phyloP scores from a whole-genome alignment of 2,888 invertebrate species.

The Limnephilus auricula region DNA sequence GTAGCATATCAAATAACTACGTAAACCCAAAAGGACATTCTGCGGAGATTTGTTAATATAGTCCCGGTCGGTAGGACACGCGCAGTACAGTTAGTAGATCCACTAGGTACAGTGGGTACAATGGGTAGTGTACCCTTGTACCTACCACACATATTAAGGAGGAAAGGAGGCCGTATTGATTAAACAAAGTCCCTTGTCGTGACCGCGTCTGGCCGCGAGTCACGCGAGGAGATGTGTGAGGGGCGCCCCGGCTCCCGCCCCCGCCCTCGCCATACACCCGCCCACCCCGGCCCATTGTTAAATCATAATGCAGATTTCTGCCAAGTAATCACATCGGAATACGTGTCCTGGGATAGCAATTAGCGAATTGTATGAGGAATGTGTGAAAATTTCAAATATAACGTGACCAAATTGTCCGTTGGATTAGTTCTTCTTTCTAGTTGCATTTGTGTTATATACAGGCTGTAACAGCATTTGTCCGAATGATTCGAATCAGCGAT shows the following conservation, averaged over 20 bases:
- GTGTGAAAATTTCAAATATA: background rate
- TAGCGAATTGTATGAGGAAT: background rate
- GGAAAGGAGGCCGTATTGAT: conserved; percentile 61
- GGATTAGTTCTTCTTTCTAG: too few relatives aligned
- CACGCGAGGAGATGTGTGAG: conserved; percentile 56
- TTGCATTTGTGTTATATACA: too few relatives aligned
- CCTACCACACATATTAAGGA: conserved; percentile 8
- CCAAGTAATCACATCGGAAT: conserved; percentile 14
- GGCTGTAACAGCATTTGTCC: too few relatives aligned
- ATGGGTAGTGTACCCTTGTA: background rate
- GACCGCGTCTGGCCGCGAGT: conserved; percentile 57
- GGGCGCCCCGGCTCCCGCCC: background rate
- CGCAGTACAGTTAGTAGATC: background rate
- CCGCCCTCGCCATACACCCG: conserved; percentile 12
- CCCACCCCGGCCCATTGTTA: conserved; percentile 27
- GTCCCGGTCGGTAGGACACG: background rate
- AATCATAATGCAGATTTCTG: conserved; percentile 44
- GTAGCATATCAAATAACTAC: background rate
- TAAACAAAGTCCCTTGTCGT: conserved; percentile 61
- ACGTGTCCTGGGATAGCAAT: background rate
- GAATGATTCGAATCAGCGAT: too few relatives aligned
- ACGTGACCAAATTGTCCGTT: background rate
- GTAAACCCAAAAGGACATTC: background rate
- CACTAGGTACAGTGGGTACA: background rate
- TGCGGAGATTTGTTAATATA: background rate